These are phyloP conservation scores for Sthenelais limicola DNA, from an alignment of 2,888 invertebrate species.

Conservation along the genomic window DNA sequence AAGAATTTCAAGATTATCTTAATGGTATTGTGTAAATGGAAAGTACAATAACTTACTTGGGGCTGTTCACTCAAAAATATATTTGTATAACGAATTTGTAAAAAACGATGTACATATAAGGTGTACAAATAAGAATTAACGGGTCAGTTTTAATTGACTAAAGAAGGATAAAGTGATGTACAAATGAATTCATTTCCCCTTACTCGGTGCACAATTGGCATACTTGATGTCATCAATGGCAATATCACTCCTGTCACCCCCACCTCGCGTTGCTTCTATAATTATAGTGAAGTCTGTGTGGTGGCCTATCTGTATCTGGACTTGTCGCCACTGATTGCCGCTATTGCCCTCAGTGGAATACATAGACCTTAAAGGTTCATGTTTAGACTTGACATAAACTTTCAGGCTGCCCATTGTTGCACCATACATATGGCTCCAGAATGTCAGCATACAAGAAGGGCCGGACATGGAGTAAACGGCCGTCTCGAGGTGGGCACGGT, in stretches of 20 bases:
- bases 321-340: constrained; percentile 41
- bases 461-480: constrained; percentile 38
- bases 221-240: constrained; percentile 49
- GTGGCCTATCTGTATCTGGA: constrained; percentile 48
- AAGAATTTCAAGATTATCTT: no score
- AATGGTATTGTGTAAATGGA: no score
- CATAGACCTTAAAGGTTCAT: not conserved
- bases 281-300: constrained; percentile 53
- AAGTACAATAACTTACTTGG: no score
- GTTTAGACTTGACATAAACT: constrained; percentile 49
- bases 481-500: constrained; percentile 73
- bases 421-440: constrained; percentile 52
- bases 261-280: constrained; percentile 46
- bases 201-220: constrained; percentile 28
- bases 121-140: no score
- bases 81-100: no score
- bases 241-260: constrained; percentile 45
- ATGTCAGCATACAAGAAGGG: constrained; percentile 40
- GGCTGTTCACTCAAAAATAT: no score
- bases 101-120: no score
- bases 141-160: not conserved
- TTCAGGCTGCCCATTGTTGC: constrained; percentile 55
- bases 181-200: not conserved
- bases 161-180: not conserved
- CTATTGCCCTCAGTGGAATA: constrained; percentile 53